Conservation (phyloP, 2,113 vertebrate genomes). For the Leiothrix lutea region DNA sequence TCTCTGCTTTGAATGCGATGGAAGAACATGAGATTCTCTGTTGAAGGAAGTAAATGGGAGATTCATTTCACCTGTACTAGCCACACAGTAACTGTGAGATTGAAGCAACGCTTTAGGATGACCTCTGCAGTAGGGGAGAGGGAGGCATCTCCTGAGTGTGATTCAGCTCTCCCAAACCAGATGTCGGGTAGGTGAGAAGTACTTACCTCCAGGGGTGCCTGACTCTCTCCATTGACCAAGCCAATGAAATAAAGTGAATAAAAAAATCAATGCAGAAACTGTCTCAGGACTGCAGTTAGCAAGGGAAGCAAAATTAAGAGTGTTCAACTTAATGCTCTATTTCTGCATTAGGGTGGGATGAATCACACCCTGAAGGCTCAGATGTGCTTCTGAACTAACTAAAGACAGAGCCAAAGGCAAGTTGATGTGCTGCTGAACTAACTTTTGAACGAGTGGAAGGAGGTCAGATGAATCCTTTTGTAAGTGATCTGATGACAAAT, state of each 20-base stretch:
- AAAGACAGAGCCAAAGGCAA: neutral
- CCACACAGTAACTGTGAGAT: neutral
- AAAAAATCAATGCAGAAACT: neutral
- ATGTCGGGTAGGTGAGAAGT: neutral
- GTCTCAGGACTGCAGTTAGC: conserved; percentile 1
- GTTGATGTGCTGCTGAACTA: neutral
- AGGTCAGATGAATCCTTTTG: neutral
- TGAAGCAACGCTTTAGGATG: neutral
- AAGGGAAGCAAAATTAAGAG: conserved; percentile 35
- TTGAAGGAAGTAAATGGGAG: neutral
- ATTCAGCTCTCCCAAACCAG: neutral
- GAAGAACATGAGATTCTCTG: neutral
- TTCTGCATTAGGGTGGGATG: neutral
- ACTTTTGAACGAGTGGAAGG: neutral
- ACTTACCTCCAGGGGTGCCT: neutral
- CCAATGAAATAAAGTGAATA: neutral
- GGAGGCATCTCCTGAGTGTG: neutral
- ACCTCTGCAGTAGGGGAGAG: neutral
- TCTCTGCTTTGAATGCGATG: neutral
- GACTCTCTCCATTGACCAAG: neutral
- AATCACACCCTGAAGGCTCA: neutral
- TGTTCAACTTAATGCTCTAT: neutral
- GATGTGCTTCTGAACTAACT: neutral
- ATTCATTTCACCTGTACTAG: neutral
- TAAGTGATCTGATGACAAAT: neutral